A percentile compares a stretch with the other conserved stretches of the same genome.
Evolutionary conservation across 2,888 invertebrate genomes (phyloP).

Genomic region (Drosophila affinis): DNA sequence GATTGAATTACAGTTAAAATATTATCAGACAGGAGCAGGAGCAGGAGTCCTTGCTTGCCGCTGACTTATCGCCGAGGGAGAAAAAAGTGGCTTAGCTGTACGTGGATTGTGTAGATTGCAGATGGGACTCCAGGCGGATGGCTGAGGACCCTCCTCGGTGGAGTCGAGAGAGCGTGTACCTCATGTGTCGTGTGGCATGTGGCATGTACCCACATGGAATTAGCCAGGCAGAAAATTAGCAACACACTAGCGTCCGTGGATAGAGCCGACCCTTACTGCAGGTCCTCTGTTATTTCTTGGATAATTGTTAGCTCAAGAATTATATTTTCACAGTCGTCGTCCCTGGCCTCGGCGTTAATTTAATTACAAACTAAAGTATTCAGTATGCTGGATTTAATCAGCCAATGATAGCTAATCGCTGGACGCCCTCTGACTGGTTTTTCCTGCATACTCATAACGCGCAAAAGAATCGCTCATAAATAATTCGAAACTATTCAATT

Average conservation of each 20-base stretch:
- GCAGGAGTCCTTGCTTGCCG: constrained; percentile 23
- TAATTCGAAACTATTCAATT: constrained; percentile 41
- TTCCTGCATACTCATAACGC: constrained; percentile 14
- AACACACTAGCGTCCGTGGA: neutral
- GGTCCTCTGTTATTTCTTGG: constrained; percentile 1
- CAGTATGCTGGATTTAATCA: neutral
- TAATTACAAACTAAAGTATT: neutral
- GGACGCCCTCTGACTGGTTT: neutral
- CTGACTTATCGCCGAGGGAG: constrained; percentile 28
- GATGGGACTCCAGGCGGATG: neutral
- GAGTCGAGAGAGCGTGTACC: constrained; percentile 1
- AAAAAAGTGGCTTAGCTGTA: constrained; percentile 2
- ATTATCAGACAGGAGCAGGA: constrained; percentile 49
- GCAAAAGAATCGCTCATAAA: constrained; percentile 23
- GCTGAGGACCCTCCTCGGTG: too few relatives aligned
- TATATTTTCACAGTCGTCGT: neutral
- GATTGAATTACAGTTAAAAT: constrained; percentile 73
- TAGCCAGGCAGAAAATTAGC: constrained; percentile 27
- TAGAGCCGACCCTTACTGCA: neutral
- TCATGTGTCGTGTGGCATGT: constrained; percentile 18
- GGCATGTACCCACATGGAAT: neutral
- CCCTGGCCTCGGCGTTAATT: neutral
- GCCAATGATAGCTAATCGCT: too few relatives aligned
- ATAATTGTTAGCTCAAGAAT: neutral
- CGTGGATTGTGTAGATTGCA: neutral